Evolutionary conservation across 2,113 vertebrate genomes (phyloP).

Genomic region (Hemicordylus capensis): DNA sequence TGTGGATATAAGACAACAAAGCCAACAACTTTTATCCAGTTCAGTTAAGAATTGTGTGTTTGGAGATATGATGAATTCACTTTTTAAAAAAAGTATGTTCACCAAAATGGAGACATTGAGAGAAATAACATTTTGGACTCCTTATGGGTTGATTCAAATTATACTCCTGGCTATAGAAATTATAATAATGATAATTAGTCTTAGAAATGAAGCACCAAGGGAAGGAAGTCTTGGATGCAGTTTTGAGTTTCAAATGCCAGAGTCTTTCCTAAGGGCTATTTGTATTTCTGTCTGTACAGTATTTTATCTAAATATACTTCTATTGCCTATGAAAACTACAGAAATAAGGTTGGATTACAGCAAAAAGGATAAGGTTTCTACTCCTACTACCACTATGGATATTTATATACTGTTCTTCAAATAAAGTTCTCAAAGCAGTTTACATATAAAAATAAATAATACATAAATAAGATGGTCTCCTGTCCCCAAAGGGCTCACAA

Average conservation of each 20-base stretch:
- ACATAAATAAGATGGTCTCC: no score
- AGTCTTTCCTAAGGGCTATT: not conserved
- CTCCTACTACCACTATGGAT: no score
- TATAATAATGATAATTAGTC: fast-evolving
- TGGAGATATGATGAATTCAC: not conserved
- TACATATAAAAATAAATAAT: no score
- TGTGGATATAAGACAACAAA: not conserved
- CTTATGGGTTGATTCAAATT: not conserved
- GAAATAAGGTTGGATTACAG: constrained; percentile 13
- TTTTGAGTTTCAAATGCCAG: not conserved
- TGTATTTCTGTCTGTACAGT: not conserved
- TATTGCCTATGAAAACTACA: constrained; percentile 1
- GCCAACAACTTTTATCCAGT: not conserved
- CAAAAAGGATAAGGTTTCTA: no score
- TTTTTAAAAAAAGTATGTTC: not conserved
- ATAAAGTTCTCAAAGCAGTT: no score
- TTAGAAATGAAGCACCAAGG: constrained; percentile 2
- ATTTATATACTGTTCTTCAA: no score
- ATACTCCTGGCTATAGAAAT: not conserved
- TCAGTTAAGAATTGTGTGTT: not conserved
- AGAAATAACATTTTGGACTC: not conserved
- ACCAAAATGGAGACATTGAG: not conserved
- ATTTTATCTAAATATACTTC: not conserved
- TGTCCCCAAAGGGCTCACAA: no score
- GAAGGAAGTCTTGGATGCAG: constrained; percentile 1